Base-by-base conservation (phyloP, 1,140 invertebrate genomes). In the Achroia grisella region DNA sequence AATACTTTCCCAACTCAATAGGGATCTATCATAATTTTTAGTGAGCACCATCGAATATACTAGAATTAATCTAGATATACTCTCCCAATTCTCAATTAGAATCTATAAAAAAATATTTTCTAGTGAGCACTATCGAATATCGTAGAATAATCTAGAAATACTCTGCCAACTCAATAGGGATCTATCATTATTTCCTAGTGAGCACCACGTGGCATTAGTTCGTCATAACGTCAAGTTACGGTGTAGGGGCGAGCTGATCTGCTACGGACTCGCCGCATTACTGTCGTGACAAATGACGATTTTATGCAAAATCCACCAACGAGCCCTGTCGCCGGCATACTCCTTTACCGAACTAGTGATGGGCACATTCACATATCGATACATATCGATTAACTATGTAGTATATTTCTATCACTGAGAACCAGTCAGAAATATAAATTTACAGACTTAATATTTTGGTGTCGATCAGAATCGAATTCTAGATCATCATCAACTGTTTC, bases 271-370 rank as follows among this genome's bases (percentile, higher is more conserved):
- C 15, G 14, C 13, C 35, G 35, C 35, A 17, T 14, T 17, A 23
- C 17, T 23, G 17, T 17, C 14, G 13, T 37, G 35, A 37, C 35
- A 37, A 37, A 37, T 37, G 35, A 11, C 8, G 35, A 37, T 37
- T 37, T 37, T 37, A 37, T 37, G 35, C 35, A 17, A 37, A 37
- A 14, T 37, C 35, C 35, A 15, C 17, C 10, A 15, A 37, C 10
- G 13, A 15, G 35, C 35, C 17, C 35, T 17, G n/a, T 15, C 35
- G 14, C 35, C 14, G 35, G 17, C 35, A 15, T 15, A 37, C 35
- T 37, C 35, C 35, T 37, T 37, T 37, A 15, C 12, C 17, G 4
- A 15, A 1, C 12, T 37, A 37, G 35, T 14, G 35, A 17, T 37
- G 35, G 14, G 35, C 5, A 9, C n/a, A n/a, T 15, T 15, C 13